A percentile compares a stretch with the other conserved stretches of the same genome.
phyloP scores from a whole-genome alignment of 2,113 vertebrate genomes.

The Actenoides lindsayi region DNA sequence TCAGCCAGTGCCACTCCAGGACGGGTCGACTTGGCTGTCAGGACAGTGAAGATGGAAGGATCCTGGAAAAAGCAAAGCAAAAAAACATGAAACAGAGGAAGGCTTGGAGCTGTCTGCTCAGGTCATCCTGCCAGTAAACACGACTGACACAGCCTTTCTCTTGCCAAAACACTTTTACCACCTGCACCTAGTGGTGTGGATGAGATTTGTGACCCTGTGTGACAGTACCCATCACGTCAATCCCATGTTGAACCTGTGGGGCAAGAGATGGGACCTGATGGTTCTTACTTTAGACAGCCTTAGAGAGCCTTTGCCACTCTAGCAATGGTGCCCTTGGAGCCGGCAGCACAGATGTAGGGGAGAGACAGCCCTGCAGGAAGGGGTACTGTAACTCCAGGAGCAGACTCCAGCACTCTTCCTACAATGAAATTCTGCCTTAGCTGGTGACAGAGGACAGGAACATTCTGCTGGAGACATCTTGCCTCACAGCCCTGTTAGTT shows the following conservation, averaged over 20 bases:
- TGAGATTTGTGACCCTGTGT: background rate
- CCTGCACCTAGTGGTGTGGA: background rate
- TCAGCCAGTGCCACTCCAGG: conserved; percentile 94
- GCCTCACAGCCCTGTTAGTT: background rate
- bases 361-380: background rate
- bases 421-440: background rate
- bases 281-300: background rate
- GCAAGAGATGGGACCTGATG: background rate
- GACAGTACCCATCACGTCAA: background rate
- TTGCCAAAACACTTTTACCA: background rate
- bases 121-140: background rate
- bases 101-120: background rate
- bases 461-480: background rate
- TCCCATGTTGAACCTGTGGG: background rate
- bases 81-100: background rate
- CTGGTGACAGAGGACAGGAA: background rate
- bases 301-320: background rate
- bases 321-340: background rate
- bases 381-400: background rate
- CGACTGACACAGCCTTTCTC: background rate
- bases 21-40: conserved; percentile 91
- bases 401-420: background rate
- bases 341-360: background rate
- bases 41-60: conserved; percentile 95
- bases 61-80: conserved; percentile 73